Evolutionary conservation across 1,140 invertebrate species (phyloP), one percentile per base, ranked within the genome.

Genomic region (Coptotermes formosanus): DNA sequence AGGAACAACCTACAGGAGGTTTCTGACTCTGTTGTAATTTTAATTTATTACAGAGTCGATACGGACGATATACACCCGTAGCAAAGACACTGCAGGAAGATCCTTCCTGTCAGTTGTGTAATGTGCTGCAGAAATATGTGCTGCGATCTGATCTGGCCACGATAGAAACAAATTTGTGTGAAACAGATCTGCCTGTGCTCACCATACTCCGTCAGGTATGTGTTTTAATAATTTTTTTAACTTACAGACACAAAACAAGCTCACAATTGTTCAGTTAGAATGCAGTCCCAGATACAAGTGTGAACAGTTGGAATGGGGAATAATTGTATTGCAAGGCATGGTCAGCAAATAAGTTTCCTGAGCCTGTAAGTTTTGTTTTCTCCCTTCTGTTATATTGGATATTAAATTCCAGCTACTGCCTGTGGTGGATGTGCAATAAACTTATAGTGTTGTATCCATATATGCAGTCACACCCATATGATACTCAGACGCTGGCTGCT

Each of bases 21-120:
- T 2, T 55, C 3, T 55, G 52, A 55, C 0, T 55, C 3, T 55
- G 16, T 55, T 55, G 14, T 21, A 55, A 55, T 55, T 55, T 55
- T 55, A 55, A 16, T 87, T 83, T 43, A 87, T 89, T 90, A 38
- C 90, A 98, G 96, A 98, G 97, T 91, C 97, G 97, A 86, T 98
- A 98, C 90, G 95, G 95, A 52, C 97, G 97, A 91, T 91, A 96
- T 52, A 98, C 97, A 45, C 94, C 96, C 52, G 91, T 99, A 87
- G 96, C 97, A 6, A 97, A 96, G 92, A 97, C 97, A 30, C 91
- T 99, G 21, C 97, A 98, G 91, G 97, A 98, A 91, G 98, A 99
- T 93, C 98, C 98, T 9, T 98, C 97, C 38, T 97, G 98, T 92
- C 97, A 99, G 91, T 92, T 99, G 87, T 97, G 97, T 90, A 95